These are phyloP conservation scores for Lasioglossum vierecki DNA, from an alignment of 2,888 invertebrate genomes.

Conservation along the genomic window DNA sequence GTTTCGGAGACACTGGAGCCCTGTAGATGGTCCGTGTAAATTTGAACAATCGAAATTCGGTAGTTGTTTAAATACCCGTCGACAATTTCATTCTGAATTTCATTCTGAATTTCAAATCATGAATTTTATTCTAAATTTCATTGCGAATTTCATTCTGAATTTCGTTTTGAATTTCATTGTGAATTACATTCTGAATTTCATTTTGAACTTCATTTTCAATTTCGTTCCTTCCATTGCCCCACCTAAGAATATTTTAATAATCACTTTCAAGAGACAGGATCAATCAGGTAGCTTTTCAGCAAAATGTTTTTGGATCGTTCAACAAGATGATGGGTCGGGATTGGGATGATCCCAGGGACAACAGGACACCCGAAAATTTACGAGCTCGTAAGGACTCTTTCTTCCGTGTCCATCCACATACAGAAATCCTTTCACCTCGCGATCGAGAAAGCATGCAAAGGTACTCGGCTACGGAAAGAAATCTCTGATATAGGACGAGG, in stretches of 20 bases:
- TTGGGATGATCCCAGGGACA: slow-evolving; percentile 27
- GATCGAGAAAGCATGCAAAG: background rate
- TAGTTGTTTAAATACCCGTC: background rate
- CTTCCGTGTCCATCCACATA: background rate
- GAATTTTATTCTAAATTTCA: background rate
- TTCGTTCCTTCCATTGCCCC: background rate
- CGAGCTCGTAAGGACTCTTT: slow-evolving; percentile 13
- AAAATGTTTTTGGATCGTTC: slow-evolving; percentile 26
- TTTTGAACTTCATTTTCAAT: too few species aligned
- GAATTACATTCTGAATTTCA: too few species aligned
- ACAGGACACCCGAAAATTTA: slow-evolving; percentile 26
- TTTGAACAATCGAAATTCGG: background rate
- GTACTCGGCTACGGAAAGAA: background rate
- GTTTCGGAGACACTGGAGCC: background rate
- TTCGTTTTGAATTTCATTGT: too few species aligned
- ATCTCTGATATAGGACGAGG: background rate
- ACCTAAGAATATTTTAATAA: background rate
- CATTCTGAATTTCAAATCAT: background rate
- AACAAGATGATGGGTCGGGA: slow-evolving; percentile 12
- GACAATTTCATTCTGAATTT: background rate
- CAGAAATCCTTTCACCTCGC: background rate
- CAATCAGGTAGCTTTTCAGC: background rate
- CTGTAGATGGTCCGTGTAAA: background rate
- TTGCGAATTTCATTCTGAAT: background rate
- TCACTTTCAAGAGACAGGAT: background rate